Conservation (phyloP, 1,140 invertebrate genomes). For the Bombus breviceps region DNA sequence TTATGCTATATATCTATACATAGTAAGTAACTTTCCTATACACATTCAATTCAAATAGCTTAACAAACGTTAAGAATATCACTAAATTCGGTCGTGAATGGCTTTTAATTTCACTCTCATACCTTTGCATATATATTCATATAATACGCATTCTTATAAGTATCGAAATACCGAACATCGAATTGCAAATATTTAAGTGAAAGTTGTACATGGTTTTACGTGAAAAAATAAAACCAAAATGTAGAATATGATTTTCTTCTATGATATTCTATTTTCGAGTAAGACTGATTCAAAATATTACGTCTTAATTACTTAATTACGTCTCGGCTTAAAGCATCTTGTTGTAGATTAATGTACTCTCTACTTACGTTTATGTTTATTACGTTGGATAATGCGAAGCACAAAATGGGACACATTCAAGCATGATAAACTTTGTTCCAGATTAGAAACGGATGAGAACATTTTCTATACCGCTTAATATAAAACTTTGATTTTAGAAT, state of each 20-base stretch:
- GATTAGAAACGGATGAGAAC: too few species aligned
- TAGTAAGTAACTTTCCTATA: neutral
- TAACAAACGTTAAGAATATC: neutral
- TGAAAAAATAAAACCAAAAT: neutral
- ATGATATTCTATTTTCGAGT: neutral
- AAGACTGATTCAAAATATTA: neutral
- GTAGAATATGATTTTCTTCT: neutral
- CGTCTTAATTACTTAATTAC: neutral
- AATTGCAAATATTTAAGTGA: neutral
- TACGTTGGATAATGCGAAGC: too few species aligned
- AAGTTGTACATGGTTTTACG: neutral
- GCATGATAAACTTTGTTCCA: too few species aligned
- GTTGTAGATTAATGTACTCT: neutral
- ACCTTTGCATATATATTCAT: too few species aligned
- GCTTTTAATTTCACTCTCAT: too few species aligned
- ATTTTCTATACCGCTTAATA: too few species aligned
- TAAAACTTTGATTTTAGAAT: too few species aligned
- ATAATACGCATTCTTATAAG: too few species aligned
- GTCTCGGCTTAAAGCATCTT: neutral
- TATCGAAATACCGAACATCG: too few species aligned
- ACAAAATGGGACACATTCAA: too few species aligned
- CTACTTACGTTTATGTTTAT: neutral
- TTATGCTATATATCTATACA: neutral
- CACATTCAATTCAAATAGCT: too few species aligned
- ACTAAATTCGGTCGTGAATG: neutral